These are phyloP conservation scores for Platyrinchus mystaceus DNA, from an alignment of 2,797 vertebrate genomes.

Conservation along the genomic window DNA sequence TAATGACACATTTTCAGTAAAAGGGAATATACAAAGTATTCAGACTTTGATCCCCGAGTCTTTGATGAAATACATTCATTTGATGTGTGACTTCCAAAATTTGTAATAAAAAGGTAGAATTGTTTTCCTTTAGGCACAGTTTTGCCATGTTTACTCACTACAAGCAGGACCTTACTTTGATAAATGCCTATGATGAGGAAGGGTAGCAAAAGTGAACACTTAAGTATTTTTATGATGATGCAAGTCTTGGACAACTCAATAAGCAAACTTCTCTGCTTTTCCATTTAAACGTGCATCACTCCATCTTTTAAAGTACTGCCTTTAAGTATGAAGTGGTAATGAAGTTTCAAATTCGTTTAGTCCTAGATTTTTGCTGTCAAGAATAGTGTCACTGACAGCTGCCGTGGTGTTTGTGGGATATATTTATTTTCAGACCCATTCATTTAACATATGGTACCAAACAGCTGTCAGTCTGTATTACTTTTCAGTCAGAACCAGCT, in stretches of 20 bases:
- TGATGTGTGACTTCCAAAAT: neutral
- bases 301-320: neutral
- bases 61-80: constrained; percentile 2
- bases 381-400: neutral
- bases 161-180: neutral
- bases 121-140: neutral
- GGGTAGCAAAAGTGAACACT: neutral
- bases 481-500: neutral
- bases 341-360: neutral
- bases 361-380: neutral
- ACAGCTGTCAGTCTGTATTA: neutral
- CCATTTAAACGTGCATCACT: neutral
- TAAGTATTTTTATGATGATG: neutral
- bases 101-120: neutral
- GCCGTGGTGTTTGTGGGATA: neutral
- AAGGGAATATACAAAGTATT: neutral
- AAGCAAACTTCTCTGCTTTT: neutral
- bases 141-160: neutral
- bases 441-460: neutral
- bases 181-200: neutral
- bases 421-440: neutral
- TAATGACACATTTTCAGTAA: neutral
- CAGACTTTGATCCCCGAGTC: neutral
- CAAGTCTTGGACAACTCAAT: neutral
- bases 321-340: neutral